These are phyloP conservation scores for Lepilemur septentrionalis DNA, from an alignment of 2,797 vertebrate genomes.

Conservation along the genomic window DNA sequence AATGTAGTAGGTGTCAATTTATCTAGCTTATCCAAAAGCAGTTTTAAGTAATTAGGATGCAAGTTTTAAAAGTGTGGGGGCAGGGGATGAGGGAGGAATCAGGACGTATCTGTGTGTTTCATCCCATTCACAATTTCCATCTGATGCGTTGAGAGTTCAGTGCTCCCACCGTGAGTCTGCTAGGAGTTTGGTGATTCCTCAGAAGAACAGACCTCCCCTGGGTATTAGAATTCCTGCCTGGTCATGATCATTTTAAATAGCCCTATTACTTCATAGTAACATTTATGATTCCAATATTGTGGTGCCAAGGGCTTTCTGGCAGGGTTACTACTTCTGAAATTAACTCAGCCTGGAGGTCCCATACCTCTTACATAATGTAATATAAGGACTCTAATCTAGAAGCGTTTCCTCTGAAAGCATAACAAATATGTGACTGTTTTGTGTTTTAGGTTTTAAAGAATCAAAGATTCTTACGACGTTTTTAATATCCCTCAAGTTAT, in stretches of 20 bases:
- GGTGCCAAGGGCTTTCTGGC: slow-evolving; percentile 49
- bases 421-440: slow-evolving; percentile 35
- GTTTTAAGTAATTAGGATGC: background rate
- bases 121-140: background rate
- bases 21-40: background rate
- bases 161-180: background rate
- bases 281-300: background rate
- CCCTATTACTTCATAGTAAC: slow-evolving; percentile 22
- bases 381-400: background rate
- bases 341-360: slow-evolving; percentile 44
- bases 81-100: accelerated
- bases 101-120: background rate
- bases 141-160: too few species aligned
- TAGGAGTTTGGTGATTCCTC: background rate
- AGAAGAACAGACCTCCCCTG: background rate
- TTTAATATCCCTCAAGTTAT: slow-evolving; percentile 24
- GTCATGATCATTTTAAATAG: background rate
- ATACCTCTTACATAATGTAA: slow-evolving; percentile 59
- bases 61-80: background rate
- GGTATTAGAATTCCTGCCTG: background rate
- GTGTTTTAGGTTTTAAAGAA: slow-evolving; percentile 44
- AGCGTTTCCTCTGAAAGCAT: slow-evolving; percentile 18
- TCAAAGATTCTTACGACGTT: slow-evolving; percentile 21
- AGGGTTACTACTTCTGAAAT: slow-evolving; percentile 27
- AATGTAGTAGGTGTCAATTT: background rate